Conservation (phyloP, 1,140 invertebrate genomes). For the Pygmarrhopalites habei region DNA sequence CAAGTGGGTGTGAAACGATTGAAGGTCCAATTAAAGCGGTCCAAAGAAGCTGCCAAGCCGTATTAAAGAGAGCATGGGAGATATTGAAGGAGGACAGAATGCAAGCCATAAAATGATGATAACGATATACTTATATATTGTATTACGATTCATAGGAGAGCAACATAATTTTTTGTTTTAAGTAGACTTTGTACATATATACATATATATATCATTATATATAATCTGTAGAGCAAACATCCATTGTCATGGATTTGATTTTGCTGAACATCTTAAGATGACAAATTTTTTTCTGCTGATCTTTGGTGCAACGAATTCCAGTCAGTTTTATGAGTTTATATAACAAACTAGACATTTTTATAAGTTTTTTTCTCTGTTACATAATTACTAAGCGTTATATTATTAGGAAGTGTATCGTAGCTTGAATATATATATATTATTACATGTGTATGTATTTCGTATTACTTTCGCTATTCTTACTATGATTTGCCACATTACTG, state of each 20-base stretch:
- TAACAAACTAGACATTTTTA: neutral
- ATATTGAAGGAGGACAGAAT: neutral
- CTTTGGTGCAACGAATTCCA: conserved; percentile 30
- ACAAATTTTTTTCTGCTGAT: neutral
- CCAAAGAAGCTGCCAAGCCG: conserved; percentile 64
- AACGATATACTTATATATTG: conserved; percentile 5
- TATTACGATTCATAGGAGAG: neutral
- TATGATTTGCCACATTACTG: no score
- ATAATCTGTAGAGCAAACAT: neutral
- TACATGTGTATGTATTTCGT: no score
- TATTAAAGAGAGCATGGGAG: conserved; percentile 41
- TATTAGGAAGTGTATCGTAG: no score
- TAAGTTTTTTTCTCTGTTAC: neutral
- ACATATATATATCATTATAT: neutral
- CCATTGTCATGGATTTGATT: neutral
- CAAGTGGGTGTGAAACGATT: conserved; percentile 94
- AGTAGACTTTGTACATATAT: neutral
- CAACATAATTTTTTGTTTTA: neutral
- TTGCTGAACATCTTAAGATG: neutral
- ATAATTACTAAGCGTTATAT: no score
- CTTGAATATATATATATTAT: no score
- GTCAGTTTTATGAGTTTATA: conserved; percentile 21
- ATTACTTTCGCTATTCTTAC: no score
- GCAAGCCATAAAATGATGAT: neutral
- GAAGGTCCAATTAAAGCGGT: conserved; percentile 93